phyloP scores from a whole-genome alignment of 2,888 invertebrate species.

The Megaustenia siamemsis region DNA sequence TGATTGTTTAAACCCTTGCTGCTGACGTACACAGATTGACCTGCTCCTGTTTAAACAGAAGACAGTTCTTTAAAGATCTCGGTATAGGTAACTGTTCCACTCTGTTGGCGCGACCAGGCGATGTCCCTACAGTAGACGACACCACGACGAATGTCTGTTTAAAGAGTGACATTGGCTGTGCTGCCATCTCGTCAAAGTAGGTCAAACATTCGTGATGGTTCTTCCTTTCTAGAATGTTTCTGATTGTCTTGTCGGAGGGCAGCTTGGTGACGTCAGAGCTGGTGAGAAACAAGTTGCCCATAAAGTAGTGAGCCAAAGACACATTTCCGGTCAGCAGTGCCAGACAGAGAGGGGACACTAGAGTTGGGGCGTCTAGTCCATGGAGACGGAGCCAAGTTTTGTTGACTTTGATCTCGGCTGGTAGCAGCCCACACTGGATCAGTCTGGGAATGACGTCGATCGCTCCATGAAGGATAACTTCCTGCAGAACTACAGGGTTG shows the following conservation, averaged over 20 bases:
- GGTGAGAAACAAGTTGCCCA: background rate
- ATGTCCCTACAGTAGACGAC: slow-evolving; percentile 11
- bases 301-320: background rate
- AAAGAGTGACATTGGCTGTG: slow-evolving; percentile 12
- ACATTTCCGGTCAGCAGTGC: background rate
- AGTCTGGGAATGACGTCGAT: background rate
- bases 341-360: slow-evolving; percentile 20
- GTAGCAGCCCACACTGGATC: background rate
- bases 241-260: background rate
- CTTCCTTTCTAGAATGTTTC: background rate
- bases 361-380: background rate
- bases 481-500: background rate
- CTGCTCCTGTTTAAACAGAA: too few relatives aligned
- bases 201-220: background rate
- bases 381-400: background rate
- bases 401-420: background rate
- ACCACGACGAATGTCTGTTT: background rate
- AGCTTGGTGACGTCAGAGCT: background rate
- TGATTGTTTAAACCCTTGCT: too few relatives aligned
- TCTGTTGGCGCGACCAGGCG: slow-evolving; percentile 1
- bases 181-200: background rate
- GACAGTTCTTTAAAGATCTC: background rate
- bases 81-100: background rate
- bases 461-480: background rate
- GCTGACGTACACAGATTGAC: too few relatives aligned